Percentiles rank a stretch among this genome's conserved stretches.
Evolutionary conservation across 2,797 vertebrate species (phyloP).

Genomic region (Gymnodraco acuticeps): DNA sequence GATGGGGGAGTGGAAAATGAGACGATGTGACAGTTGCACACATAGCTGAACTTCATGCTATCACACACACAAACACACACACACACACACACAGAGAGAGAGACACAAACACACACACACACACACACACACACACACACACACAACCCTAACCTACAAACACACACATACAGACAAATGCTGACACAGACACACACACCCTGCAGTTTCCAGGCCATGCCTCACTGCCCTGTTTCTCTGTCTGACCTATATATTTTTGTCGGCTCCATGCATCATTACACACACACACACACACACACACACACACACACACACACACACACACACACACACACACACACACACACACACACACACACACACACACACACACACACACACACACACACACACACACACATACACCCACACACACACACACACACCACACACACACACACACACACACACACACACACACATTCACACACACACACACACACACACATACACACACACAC

Average conservation of each 20-base stretch:
- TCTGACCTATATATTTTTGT: constrained; percentile 76
- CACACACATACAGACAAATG: background rate
- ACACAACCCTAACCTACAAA: constrained; percentile 2
- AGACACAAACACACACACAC: constrained; percentile 1
- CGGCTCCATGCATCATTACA: constrained; percentile 36
- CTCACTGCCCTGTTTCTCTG: constrained; percentile 50
- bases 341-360: too few relatives aligned
- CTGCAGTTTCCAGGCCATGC: constrained; percentile 20
- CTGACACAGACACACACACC: constrained; percentile 36
- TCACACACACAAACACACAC: constrained; percentile 13
- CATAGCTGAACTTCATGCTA: constrained; percentile 13
- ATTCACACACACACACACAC: constrained; percentile 20
- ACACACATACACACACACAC: constrained; percentile 13
- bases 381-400: constrained; percentile 14
- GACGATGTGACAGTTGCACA: constrained; percentile 48
- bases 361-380: too few relatives aligned
- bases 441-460: constrained; percentile 20
- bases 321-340: constrained; percentile 18
- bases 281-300: constrained; percentile 16
- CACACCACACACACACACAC: background rate
- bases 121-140: background rate
- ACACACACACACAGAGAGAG: background rate
- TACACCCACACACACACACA: constrained; percentile 9
- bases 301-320: background rate
- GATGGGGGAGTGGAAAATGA: constrained; percentile 38